phyloP scores from a whole-genome alignment of 2,797 vertebrate genomes.

The Nannoperca obscura region DNA sequence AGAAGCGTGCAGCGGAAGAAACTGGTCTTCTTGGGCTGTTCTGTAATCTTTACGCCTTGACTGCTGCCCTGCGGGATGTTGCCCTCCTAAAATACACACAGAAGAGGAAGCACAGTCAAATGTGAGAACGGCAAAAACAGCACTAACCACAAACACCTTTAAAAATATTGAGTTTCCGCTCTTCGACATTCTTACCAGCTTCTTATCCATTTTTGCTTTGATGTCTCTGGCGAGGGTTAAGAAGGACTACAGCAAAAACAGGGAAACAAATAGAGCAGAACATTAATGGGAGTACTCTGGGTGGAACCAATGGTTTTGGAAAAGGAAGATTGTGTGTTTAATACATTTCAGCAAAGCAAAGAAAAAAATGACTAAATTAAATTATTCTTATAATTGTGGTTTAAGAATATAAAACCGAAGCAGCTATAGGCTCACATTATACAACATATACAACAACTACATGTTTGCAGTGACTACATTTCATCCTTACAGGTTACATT shows the following conservation, averaged over 20 bases:
- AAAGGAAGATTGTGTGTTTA: not conserved
- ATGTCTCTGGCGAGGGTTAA: slow-evolving; percentile 98
- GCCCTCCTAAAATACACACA: slow-evolving; percentile 89
- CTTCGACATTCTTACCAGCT: slow-evolving; percentile 89
- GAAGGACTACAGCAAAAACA: slow-evolving; percentile 88
- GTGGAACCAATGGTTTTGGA: not conserved
- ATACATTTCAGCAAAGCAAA: not conserved
- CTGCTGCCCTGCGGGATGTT: slow-evolving; percentile 95
- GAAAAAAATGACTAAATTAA: not conserved
- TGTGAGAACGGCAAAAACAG: not conserved
- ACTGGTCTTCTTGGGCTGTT: slow-evolving; percentile 96
- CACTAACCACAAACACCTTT: not conserved
- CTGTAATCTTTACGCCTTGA: slow-evolving; percentile 94
- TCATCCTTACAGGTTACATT: not conserved
- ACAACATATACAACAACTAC: too few relatives aligned
- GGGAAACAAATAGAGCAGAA: not conserved
- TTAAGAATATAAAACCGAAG: not conserved
- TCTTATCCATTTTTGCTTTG: slow-evolving; percentile 99
- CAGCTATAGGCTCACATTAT: not conserved
- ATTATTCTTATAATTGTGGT: not conserved
- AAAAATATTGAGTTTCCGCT: not conserved
- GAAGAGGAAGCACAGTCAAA: not conserved
- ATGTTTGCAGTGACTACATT: not conserved
- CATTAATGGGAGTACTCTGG: not conserved
- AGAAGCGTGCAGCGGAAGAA: slow-evolving; percentile 97